Conservation (phyloP, 2,888 invertebrate genomes). For the Mermis nigrescens region DNA sequence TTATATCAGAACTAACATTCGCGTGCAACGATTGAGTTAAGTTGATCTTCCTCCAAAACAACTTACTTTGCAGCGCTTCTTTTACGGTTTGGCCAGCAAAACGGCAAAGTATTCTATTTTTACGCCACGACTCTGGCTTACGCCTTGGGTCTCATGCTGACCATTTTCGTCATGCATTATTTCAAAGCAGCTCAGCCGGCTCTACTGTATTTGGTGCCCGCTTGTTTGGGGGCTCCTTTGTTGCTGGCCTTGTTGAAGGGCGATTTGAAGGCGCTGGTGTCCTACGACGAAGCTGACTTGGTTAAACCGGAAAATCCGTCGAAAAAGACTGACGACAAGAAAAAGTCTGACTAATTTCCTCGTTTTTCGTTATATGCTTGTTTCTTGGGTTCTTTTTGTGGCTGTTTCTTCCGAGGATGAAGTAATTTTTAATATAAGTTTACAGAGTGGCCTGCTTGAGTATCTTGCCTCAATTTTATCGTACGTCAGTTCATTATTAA, state of each 20-base stretch:
- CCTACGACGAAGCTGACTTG: conserved; percentile 42
- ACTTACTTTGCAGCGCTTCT: too few relatives aligned
- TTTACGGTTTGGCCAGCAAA: neutral
- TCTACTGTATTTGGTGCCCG: conserved; percentile 82
- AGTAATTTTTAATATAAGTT: too few relatives aligned
- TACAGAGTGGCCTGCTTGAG: too few relatives aligned
- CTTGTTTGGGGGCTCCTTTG: conserved; percentile 74
- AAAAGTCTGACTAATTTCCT: too few relatives aligned
- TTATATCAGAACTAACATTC: too few relatives aligned
- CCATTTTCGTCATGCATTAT: conserved; percentile 90
- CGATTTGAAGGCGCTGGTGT: conserved; percentile 68
- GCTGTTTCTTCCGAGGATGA: too few relatives aligned
- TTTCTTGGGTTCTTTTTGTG: too few relatives aligned
- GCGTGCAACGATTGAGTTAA: too few relatives aligned
- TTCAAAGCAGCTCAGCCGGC: conserved; percentile 78
- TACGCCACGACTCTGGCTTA: conserved; percentile 77
- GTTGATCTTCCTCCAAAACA: too few relatives aligned
- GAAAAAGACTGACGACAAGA: neutral
- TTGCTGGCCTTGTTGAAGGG: conserved; percentile 68
- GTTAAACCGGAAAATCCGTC: neutral
- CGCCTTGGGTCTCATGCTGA: conserved; percentile 70
- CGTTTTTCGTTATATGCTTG: too few relatives aligned
- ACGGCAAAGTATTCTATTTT: conserved; percentile 42
- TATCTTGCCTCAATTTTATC: too few relatives aligned
- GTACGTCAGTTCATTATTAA: too few relatives aligned